Evolutionary conservation across 2,888 invertebrate genomes (phyloP), one percentile per base, ranked within the genome.

Genomic region (Cepaea hortensis): DNA sequence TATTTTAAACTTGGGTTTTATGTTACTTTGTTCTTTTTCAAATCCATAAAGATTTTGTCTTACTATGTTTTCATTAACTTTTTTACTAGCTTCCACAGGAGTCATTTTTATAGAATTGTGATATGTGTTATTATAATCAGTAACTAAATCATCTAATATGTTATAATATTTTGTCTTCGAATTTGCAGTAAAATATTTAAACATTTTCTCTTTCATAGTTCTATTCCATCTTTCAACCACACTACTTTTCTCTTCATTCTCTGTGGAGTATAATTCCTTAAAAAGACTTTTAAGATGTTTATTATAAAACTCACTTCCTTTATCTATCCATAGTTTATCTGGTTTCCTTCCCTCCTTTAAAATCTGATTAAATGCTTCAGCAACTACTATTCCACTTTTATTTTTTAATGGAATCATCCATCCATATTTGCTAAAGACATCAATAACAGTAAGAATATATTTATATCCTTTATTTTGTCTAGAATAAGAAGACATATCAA

Each of bases 181-280:
- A 18, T 73, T 73, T 35, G 70, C 70, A 70, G 70, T 20, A 20
- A 70, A 70, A 20, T 70, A 35, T 35, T 35, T 35, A 35, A 35
- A 35, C 35, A 35, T 35, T 35, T 35, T 35, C 35, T 35, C 35
- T 73, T 73, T 73, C 72, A 73, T 73, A 15, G 72, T 73, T 35
- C 72, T 23, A 73, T 73, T 73, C 35, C 35, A 35, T 35, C 35
- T 35, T 35, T 35, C 35, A 35, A 35, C 72, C 72, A 48, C 72
- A 73, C 9, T 11, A 15, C 72, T 65, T 73, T 73, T 73, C 35
- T 73, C 72, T 73, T 73, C 72, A 73, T 73, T 73, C 72, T 73
- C 72, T 35, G 72, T 73, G 0, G 72, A 73, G 3, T 73, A 73
- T 7, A 73, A 1, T 35, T 35, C 35, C 1, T 35, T 35, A 35